phyloP scores from a whole-genome alignment of 2,888 invertebrate species.

The Nemapogon koenigi region DNA sequence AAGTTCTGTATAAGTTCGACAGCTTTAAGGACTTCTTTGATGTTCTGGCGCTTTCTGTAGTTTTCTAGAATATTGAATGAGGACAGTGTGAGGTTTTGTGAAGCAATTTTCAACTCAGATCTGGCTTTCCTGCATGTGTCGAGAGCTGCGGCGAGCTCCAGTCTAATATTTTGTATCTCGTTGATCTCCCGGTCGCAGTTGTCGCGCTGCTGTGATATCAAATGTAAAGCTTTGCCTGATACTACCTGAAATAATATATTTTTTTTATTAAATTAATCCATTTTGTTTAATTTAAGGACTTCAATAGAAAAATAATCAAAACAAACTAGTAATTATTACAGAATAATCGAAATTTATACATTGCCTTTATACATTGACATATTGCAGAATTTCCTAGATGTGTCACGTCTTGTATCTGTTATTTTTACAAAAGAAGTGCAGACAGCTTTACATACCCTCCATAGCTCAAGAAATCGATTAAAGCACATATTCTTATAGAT shows the following conservation, averaged over 20 bases:
- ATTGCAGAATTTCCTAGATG: no score
- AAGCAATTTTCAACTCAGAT: conserved; percentile 75
- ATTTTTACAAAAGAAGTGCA: no score
- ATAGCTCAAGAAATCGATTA: no score
- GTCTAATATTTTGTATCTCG: conserved; percentile 74
- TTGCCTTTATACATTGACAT: no score
- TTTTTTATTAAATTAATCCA: no score
- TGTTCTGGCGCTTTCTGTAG: conserved; percentile 85
- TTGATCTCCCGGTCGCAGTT: conserved; percentile 87
- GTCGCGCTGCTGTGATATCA: conserved; percentile 91
- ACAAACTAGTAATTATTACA: no score
- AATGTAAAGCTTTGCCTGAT: conserved; percentile 90
- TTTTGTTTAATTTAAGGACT: no score
- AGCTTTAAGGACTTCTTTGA: conserved; percentile 80
- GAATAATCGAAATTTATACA: no score
- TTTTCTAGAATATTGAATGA: conserved; percentile 91
- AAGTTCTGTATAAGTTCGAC: conserved; percentile 56
- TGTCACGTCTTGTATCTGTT: no score
- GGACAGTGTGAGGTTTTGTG: conserved; percentile 82
- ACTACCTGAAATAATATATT: conserved; percentile 81
- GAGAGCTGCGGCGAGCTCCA: conserved; percentile 72
- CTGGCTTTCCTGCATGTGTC: conserved; percentile 76
- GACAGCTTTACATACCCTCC: no score
- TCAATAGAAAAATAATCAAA: no score
- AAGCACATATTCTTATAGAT: no score